These are phyloP conservation scores for Psophia crepitans DNA, from an alignment of 2,113 vertebrate genomes.

Conservation along the genomic window DNA sequence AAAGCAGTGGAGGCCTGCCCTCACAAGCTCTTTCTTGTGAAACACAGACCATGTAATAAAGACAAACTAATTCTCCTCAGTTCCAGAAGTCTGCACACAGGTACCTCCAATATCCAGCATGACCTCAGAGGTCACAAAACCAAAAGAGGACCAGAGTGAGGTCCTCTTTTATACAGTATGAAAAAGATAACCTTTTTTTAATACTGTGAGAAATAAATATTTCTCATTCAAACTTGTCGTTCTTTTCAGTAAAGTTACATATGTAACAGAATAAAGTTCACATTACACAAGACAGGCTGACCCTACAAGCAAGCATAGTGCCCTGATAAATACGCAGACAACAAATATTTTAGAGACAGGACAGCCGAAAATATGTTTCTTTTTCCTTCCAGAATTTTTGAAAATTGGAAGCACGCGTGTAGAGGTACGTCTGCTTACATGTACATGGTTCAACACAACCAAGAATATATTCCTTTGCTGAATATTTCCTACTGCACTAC, in stretches of 20 bases:
- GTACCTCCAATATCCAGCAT: not conserved
- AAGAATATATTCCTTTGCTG: not conserved
- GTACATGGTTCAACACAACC: not conserved
- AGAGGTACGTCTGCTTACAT: not conserved
- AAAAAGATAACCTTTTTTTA: not conserved
- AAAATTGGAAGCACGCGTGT: not conserved
- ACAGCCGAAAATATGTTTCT: fast-evolving
- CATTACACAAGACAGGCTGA: not conserved
- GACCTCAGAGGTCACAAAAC: not conserved
- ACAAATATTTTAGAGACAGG: not conserved
- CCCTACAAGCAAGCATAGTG: fast-evolving
- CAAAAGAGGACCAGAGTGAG: not conserved
- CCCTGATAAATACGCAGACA: not conserved
- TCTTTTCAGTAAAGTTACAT: not conserved
- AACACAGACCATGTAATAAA: not conserved
- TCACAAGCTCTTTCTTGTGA: not conserved
- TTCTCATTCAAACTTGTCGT: fast-evolving
- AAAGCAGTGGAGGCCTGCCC: not conserved
- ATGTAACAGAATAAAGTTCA: not conserved
- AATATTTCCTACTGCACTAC: not conserved
- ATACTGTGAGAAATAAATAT: not conserved
- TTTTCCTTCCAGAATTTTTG: not conserved
- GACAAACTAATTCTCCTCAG: not conserved
- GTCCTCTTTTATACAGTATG: not conserved
- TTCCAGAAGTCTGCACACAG: not conserved